phyloP scores from a whole-genome alignment of 2,797 vertebrate genomes.

The Alectoris magna region DNA sequence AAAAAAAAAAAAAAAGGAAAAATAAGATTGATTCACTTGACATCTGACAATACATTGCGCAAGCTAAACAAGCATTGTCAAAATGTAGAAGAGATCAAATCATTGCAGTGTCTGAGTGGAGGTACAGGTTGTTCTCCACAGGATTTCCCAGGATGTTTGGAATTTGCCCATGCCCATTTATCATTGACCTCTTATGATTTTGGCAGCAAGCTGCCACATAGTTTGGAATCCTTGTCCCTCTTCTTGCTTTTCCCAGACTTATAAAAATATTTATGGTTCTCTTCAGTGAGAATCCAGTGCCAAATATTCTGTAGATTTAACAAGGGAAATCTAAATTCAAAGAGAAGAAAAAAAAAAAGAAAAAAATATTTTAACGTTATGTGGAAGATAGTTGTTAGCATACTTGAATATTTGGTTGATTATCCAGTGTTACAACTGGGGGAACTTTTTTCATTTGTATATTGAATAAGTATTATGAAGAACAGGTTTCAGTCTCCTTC shows the following conservation, averaged over 20 bases:
- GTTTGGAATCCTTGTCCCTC: background rate
- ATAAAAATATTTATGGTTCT: background rate
- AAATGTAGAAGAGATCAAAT: background rate
- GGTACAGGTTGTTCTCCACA: background rate
- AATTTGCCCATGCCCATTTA: background rate
- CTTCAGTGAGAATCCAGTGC: background rate
- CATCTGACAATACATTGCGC: background rate
- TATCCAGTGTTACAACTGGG: background rate
- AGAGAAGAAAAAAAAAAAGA: background rate
- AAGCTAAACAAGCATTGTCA: background rate
- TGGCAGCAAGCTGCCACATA: background rate
- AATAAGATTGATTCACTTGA: background rate
- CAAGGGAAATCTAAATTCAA: background rate
- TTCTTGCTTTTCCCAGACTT: background rate
- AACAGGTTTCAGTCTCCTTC: background rate
- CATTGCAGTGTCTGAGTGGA: background rate
- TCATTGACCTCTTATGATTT: background rate
- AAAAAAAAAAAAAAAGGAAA: background rate
- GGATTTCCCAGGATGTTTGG: background rate
- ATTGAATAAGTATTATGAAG: constrained; percentile 1
- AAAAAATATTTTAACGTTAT: background rate
- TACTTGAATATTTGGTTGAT: background rate
- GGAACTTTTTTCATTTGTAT: background rate
- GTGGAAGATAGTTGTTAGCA: background rate
- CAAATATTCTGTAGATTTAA: background rate